A percentile compares a stretch with the other conserved stretches of the same genome.
These are phyloP conservation scores for Argya squamiceps DNA, from an alignment of 2,797 vertebrate genomes.

Conservation along the genomic window DNA sequence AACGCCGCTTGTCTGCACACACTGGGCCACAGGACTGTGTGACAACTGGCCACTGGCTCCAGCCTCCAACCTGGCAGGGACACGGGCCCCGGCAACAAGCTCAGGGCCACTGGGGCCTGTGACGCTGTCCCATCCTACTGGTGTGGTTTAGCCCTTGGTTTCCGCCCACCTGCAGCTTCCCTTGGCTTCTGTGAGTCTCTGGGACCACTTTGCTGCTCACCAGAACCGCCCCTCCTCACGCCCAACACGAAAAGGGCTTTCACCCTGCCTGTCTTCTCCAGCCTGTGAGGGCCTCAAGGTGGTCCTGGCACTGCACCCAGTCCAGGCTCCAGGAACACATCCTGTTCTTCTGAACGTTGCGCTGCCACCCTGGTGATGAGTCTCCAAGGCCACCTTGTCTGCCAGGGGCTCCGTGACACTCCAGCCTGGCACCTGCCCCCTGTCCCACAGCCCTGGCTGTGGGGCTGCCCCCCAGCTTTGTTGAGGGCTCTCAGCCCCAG, in stretches of 20 bases:
- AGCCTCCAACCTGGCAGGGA: not conserved
- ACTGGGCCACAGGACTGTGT: not conserved
- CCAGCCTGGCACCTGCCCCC: not conserved
- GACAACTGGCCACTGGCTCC: not conserved
- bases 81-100: not conserved
- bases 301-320: not conserved
- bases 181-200: conserved; percentile 39
- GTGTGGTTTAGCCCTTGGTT: conserved; percentile 34
- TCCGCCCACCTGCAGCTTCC: not conserved
- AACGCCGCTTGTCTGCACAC: conserved; percentile 29
- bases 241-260: not conserved
- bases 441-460: not conserved
- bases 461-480: not conserved
- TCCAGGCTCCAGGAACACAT: not conserved
- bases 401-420: not conserved
- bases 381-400: not conserved
- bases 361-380: not conserved
- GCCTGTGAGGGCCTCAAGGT: not conserved
- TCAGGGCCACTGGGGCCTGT: not conserved
- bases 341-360: not conserved
- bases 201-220: conserved; percentile 39
- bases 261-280: not conserved
- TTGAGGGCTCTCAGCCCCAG: not conserved
- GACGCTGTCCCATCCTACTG: not conserved
- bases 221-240: not conserved